Evolutionary conservation across 2,113 vertebrate species (phyloP).

Genomic region (Apteryx owenii): DNA sequence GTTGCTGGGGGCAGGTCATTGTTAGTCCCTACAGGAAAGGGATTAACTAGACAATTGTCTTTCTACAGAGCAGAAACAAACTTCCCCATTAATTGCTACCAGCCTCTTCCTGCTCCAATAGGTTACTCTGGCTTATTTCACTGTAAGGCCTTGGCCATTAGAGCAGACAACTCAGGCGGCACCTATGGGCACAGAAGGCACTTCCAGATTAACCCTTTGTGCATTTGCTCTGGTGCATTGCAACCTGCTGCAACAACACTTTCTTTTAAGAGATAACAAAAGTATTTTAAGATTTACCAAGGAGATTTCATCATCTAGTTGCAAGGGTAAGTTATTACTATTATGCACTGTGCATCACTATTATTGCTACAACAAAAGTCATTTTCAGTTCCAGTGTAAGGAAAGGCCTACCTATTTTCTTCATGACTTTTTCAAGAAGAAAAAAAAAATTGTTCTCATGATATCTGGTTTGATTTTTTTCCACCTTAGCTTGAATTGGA

Average conservation of each 20-base stretch:
- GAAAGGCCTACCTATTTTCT: not conserved
- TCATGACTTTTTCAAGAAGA: not conserved
- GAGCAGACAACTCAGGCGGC: not conserved
- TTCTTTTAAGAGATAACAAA: not conserved
- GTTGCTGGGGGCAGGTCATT: constrained; percentile 51
- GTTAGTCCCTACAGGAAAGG: constrained; percentile 55
- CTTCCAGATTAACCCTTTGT: constrained; percentile 32
- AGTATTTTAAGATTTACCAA: not conserved
- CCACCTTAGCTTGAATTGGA: not conserved
- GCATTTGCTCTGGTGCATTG: not conserved
- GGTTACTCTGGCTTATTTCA: constrained; percentile 53
- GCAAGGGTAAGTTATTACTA: not conserved
- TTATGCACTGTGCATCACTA: not conserved
- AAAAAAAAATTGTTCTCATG: not conserved
- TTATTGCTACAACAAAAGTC: not conserved
- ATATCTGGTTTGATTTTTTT: not conserved
- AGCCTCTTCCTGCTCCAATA: constrained; percentile 61
- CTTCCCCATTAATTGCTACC: constrained; percentile 70
- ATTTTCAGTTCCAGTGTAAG: not conserved
- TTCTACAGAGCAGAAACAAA: constrained; percentile 69
- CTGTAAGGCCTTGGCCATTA: constrained; percentile 22
- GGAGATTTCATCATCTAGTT: not conserved
- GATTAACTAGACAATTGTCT: constrained; percentile 68
- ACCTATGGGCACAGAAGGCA: not conserved
- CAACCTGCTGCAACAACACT: not conserved